These are phyloP conservation scores for Dendroctonus ponderosae DNA, from an alignment of 1,140 invertebrate genomes.

Conservation along the genomic window DNA sequence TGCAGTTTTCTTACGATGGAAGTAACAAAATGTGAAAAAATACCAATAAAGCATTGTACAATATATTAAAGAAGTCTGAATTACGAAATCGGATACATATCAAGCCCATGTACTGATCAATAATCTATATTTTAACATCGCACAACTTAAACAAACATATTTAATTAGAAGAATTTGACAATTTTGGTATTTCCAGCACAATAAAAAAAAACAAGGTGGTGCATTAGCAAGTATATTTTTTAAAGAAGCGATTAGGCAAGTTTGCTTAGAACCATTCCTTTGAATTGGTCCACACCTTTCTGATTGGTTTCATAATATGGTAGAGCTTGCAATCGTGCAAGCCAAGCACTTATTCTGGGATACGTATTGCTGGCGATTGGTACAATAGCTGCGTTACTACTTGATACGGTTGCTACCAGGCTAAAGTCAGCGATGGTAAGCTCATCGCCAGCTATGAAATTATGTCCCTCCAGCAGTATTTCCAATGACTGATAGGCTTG, in stretches of 20 bases:
- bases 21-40: too few relatives aligned
- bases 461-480: conserved; percentile 31
- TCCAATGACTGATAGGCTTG: conserved; percentile 37
- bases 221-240: too few relatives aligned
- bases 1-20: too few relatives aligned
- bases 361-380: conserved; percentile 39
- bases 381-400: conserved; percentile 45
- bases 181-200: too few relatives aligned
- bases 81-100: too few relatives aligned
- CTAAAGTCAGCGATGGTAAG: conserved; percentile 56
- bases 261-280: conserved; percentile 36
- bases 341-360: conserved; percentile 37
- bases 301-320: conserved; percentile 43
- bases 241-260: conserved; percentile 13
- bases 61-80: too few relatives aligned
- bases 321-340: conserved; percentile 36
- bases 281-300: conserved; percentile 38
- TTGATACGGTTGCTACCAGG: conserved; percentile 42
- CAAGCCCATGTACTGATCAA: too few relatives aligned
- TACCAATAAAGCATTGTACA: too few relatives aligned
- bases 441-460: conserved; percentile 46
- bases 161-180: too few relatives aligned
- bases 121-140: too few relatives aligned
- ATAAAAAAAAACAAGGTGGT: too few relatives aligned
- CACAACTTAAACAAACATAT: too few relatives aligned